Conservation (phyloP, 2,888 invertebrate species). For the Pherbina coryleti region DNA sequence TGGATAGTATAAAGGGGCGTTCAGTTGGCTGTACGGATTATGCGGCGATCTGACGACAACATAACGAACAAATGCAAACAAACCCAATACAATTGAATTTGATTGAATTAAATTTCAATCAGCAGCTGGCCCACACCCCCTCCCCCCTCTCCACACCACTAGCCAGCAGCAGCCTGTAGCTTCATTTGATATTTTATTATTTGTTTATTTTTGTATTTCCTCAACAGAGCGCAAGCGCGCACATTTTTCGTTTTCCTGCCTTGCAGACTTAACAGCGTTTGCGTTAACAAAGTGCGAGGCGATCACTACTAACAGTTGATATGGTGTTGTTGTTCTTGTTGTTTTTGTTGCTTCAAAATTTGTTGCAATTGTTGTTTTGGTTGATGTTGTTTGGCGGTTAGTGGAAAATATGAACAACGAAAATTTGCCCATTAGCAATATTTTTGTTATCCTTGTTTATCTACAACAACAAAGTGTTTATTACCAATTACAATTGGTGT, state of each 20-base stretch:
- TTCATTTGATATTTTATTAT: slow-evolving; percentile 24
- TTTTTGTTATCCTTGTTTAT: slow-evolving; percentile 12
- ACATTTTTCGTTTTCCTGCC: slow-evolving; percentile 1
- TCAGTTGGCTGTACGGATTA: no score
- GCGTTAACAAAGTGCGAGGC: not conserved
- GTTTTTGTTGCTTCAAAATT: slow-evolving; percentile 20
- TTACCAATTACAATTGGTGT: slow-evolving; percentile 41
- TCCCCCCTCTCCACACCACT: not conserved
- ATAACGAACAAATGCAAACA: not conserved
- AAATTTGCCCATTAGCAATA: slow-evolving; percentile 26
- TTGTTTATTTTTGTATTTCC: slow-evolving; percentile 9
- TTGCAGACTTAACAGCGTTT: not conserved
- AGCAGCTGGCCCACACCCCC: not conserved
- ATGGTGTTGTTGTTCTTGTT: slow-evolving; percentile 1
- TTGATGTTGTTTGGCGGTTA: not conserved
- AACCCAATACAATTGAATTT: not conserved
- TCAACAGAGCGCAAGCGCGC: slow-evolving; percentile 3
- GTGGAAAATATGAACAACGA: slow-evolving; percentile 20
- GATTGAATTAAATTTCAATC: slow-evolving; percentile 1
- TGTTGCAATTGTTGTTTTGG: slow-evolving; percentile 14
- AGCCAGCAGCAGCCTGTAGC: not conserved
- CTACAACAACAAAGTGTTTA: slow-evolving; percentile 40
- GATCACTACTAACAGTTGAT: not conserved
- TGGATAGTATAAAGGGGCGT: not conserved
- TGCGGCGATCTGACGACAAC: not conserved